These are phyloP conservation scores for Phataginus tetradactyla DNA, from an alignment of 2,797 vertebrate genomes.

Conservation along the genomic window DNA sequence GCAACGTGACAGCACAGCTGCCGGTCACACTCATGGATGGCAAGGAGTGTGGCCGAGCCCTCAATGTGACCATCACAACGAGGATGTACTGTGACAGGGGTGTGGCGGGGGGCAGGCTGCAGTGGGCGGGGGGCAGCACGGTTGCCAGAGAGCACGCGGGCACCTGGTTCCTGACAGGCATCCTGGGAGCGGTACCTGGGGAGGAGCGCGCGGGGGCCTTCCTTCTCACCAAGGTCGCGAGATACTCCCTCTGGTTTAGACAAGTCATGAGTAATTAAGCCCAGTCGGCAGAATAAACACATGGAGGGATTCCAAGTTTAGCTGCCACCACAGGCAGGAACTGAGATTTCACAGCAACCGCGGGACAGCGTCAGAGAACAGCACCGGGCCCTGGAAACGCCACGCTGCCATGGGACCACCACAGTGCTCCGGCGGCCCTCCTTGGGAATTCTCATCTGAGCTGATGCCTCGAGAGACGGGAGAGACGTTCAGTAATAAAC, in stretches of 20 bases:
- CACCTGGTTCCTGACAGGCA: slow-evolving; percentile 92
- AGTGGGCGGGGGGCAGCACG: slow-evolving; percentile 85
- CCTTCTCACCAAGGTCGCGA: slow-evolving; percentile 92
- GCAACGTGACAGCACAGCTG: neutral
- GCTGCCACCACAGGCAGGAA: too few species aligned
- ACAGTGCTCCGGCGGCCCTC: too few species aligned
- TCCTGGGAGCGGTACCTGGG: slow-evolving; percentile 83
- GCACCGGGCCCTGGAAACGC: too few species aligned
- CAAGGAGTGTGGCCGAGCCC: slow-evolving; percentile 86
- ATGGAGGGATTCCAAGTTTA: too few species aligned
- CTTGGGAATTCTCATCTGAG: too few species aligned
- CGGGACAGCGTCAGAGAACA: too few species aligned
- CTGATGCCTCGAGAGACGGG: too few species aligned
- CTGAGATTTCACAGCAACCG: too few species aligned
- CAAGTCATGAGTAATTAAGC: slow-evolving; percentile 74
- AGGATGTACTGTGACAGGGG: slow-evolving; percentile 92
- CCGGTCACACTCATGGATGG: slow-evolving; percentile 83
- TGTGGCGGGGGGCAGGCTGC: neutral
- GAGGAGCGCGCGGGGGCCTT: slow-evolving; percentile 72
- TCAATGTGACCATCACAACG: slow-evolving; percentile 90
- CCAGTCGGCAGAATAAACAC: neutral
- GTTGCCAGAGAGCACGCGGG: slow-evolving; percentile 87
- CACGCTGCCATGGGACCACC: too few species aligned
- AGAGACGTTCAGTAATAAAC: too few species aligned
- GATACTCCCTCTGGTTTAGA: slow-evolving; percentile 91